Conservation (phyloP, 2,797 vertebrate genomes). For the Propithecus perrieri region DNA sequence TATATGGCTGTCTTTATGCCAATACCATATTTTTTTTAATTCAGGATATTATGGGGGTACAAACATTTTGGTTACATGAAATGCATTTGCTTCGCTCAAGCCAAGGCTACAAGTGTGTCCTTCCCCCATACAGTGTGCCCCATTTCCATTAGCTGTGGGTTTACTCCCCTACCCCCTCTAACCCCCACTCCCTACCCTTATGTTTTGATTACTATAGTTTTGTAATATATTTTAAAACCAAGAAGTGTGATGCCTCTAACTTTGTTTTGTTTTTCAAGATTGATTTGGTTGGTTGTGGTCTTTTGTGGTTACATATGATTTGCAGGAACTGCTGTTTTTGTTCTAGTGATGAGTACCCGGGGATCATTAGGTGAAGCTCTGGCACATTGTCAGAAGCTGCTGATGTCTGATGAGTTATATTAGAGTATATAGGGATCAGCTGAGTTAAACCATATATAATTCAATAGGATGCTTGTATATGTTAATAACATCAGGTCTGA, state of each 20-base stretch:
- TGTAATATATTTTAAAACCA: not conserved
- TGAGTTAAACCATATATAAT: not conserved
- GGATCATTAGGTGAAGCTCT: not conserved
- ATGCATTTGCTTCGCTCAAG: too few species aligned
- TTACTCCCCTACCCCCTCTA: too few species aligned
- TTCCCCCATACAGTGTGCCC: too few species aligned
- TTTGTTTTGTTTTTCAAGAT: not conserved
- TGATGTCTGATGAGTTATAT: not conserved
- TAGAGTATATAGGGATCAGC: not conserved
- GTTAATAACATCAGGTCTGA: not conserved
- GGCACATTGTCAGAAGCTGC: not conserved
- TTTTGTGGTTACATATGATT: not conserved
- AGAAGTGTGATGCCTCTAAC: not conserved
- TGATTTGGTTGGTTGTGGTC: not conserved
- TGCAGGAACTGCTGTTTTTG: not conserved
- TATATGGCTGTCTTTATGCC: not conserved
- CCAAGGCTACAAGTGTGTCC: too few species aligned
- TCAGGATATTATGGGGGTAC: too few species aligned
- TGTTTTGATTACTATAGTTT: not conserved
- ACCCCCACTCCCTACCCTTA: too few species aligned
- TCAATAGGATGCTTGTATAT: constrained; percentile 2
- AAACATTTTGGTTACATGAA: too few species aligned
- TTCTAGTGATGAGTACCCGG: not conserved
- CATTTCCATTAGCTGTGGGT: too few species aligned
- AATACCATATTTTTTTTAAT: not conserved